Percentiles rank a stretch among this genome's conserved stretches.
These are phyloP conservation scores for Sinohyriopsis cumingii DNA, from an alignment of 2,888 invertebrate species.

Conservation along the genomic window DNA sequence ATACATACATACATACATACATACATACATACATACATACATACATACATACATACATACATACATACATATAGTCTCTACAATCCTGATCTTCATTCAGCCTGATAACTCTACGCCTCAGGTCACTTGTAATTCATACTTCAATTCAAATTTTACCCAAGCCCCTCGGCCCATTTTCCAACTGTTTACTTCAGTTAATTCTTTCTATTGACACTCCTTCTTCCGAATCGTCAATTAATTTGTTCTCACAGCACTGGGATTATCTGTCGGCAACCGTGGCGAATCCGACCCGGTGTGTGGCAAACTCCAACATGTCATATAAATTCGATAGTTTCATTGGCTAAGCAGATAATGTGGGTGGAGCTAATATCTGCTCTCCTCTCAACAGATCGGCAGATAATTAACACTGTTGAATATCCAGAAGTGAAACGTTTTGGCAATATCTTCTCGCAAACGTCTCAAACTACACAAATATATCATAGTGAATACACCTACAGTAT, in stretches of 20 bases:
- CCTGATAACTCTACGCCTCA: not conserved
- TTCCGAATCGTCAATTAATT: slow-evolving; percentile 47
- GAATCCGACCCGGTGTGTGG: slow-evolving; percentile 28
- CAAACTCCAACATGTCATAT: slow-evolving; percentile 12
- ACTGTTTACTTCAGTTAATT: slow-evolving; percentile 37
- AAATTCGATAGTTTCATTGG: slow-evolving; percentile 22
- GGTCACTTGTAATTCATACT: slow-evolving; percentile 43
- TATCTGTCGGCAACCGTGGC: slow-evolving; percentile 17
- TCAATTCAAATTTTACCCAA: slow-evolving; percentile 29
- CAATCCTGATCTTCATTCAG: too few relatives aligned
- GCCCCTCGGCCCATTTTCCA: slow-evolving; percentile 26
- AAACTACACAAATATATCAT: too few relatives aligned
- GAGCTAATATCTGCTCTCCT: slow-evolving; percentile 27
- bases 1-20: slow-evolving; percentile 4
- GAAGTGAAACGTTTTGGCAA: slow-evolving; percentile 1
- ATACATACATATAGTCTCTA: too few relatives aligned
- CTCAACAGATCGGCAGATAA: slow-evolving; percentile 20
- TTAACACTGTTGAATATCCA: slow-evolving; percentile 22
- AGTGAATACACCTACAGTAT: too few relatives aligned
- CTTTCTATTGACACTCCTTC: slow-evolving; percentile 40
- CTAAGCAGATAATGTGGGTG: slow-evolving; percentile 29
- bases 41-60: not conserved
- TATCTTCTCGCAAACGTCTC: slow-evolving; percentile 1
- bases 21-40: not conserved
- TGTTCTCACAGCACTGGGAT: slow-evolving; percentile 42